These are phyloP conservation scores for Potorous gilbertii DNA, from an alignment of 2,797 vertebrate genomes.

Conservation along the genomic window DNA sequence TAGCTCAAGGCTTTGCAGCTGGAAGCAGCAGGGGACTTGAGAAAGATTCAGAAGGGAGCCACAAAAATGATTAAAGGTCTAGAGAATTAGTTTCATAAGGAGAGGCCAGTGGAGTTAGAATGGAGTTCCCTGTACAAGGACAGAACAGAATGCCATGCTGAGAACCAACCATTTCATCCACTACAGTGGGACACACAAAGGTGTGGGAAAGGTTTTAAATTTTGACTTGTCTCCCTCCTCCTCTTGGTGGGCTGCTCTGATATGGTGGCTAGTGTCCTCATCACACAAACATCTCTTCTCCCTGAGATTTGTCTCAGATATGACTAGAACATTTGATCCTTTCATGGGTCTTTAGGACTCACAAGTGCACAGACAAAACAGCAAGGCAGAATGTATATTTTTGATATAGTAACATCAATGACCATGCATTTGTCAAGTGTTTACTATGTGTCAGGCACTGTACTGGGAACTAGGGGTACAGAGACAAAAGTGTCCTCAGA, in stretches of 20 bases:
- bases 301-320: neutral
- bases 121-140: conserved; percentile 19
- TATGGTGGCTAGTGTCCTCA: neutral
- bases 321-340: neutral
- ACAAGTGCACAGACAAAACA: neutral
- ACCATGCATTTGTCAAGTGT: conserved; percentile 24
- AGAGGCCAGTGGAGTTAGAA: conserved; percentile 18
- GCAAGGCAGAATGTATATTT: neutral
- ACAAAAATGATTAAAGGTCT: conserved; percentile 22
- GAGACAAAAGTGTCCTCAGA: conserved; percentile 1
- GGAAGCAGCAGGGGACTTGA: conserved; percentile 39
- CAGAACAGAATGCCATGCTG: neutral
- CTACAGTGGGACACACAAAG: conserved; percentile 7
- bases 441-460: neutral
- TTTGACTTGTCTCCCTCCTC: neutral
- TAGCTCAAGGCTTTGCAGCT: conserved; percentile 29
- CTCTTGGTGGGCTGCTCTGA: neutral
- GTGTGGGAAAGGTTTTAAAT: neutral
- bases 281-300: neutral
- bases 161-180: neutral
- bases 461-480: neutral
- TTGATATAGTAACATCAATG: neutral
- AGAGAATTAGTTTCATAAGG: conserved; percentile 14
- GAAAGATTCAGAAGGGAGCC: conserved; percentile 25
- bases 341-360: neutral